Evolutionary conservation across 2,113 vertebrate genomes (phyloP).

Genomic region (Probosciger aterrimus): DNA sequence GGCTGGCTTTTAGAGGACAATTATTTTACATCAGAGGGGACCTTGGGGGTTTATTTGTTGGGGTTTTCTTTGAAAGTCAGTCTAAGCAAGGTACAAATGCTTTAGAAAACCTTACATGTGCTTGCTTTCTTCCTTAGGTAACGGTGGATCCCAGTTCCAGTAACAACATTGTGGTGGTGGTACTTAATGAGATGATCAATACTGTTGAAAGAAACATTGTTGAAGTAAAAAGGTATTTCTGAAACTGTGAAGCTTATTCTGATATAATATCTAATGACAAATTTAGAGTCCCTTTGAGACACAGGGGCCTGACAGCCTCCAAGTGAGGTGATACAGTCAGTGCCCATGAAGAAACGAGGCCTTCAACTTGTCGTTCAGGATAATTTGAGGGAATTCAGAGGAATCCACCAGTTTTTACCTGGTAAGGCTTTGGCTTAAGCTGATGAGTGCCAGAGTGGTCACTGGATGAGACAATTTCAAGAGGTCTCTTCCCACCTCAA

Average conservation of each 20-base stretch:
- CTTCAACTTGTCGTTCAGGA: not conserved
- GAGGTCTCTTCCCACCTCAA: not conserved
- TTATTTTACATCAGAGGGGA: not conserved
- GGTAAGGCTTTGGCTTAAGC: not conserved
- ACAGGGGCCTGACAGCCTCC: not conserved
- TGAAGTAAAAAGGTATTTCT: conserved; percentile 68
- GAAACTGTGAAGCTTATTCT: not conserved
- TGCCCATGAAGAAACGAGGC: not conserved
- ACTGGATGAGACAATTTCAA: not conserved
- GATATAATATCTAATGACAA: not conserved
- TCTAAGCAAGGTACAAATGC: not conserved
- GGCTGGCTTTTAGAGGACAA: not conserved
- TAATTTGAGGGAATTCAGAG: not conserved
- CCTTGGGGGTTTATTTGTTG: not conserved
- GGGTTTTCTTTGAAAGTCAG: not conserved
- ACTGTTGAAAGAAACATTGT: conserved; percentile 62
- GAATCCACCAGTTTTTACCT: not conserved
- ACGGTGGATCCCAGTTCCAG: conserved; percentile 40
- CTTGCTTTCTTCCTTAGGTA: conserved; percentile 61
- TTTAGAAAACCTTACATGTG: not conserved
- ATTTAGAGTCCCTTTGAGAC: not conserved
- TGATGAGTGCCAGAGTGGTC: not conserved
- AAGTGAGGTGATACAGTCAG: not conserved
- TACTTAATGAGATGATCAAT: conserved; percentile 68
- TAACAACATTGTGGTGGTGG: conserved; percentile 61